Percentiles rank a stretch among this genome's conserved stretches.
Conservation (phyloP, 2,797 vertebrate genomes). For the Harpagifer antarcticus region DNA sequence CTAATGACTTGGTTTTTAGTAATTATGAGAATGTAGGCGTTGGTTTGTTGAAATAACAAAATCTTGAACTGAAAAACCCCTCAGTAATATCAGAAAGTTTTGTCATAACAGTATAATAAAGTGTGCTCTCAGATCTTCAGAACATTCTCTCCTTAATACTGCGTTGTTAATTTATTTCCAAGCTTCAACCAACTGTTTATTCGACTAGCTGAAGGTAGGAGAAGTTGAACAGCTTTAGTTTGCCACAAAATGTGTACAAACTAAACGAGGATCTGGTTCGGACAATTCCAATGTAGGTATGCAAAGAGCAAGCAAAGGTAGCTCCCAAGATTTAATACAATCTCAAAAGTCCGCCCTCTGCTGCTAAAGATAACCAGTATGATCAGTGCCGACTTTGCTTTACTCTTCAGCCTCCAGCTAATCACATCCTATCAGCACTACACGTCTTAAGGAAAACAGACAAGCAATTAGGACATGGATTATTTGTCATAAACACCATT, state of each 20-base stretch:
- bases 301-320: not conserved
- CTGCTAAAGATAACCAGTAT: constrained; percentile 51
- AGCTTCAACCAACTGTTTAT: not conserved
- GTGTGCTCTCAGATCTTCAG: not conserved
- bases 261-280: not conserved
- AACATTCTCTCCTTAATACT: not conserved
- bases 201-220: not conserved
- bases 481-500: constrained; percentile 87
- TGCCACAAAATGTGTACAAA: not conserved
- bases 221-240: not conserved
- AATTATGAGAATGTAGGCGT: not conserved
- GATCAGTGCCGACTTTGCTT: constrained; percentile 57
- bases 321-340: not conserved
- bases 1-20: not conserved
- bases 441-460: constrained; percentile 84
- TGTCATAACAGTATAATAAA: not conserved
- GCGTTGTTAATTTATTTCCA: not conserved
- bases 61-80: not conserved
- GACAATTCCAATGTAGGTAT: not conserved
- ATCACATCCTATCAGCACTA: constrained; percentile 80
- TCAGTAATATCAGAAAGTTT: not conserved
- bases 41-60: not conserved
- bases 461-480: constrained; percentile 85
- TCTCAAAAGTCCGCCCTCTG: constrained; percentile 13
- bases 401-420: constrained; percentile 68